Evolutionary conservation across 1,140 invertebrate species (phyloP), one percentile per base, ranked within the genome.

Genomic region (Ceratosolen solmsi): DNA sequence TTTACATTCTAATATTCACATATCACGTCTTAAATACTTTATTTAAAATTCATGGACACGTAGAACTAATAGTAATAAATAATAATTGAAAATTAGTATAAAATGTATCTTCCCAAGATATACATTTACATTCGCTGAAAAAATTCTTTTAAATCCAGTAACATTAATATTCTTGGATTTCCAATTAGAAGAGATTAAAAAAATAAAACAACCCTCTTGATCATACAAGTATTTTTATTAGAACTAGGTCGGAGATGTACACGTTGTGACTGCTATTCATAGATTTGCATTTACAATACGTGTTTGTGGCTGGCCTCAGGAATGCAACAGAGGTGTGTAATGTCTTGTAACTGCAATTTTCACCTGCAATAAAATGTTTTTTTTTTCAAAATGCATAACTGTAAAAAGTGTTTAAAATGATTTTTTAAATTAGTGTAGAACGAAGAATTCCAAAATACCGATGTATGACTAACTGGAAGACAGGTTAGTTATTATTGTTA

Each of bases 271-370:
- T 58, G 36, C 49, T 68, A 58, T 70, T 81, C 75, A 38, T 56
- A 76, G 72, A 75, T 81, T 80, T 65, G 58, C 79, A 80, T 80
- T 76, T 76, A 54, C 70, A 80, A 71, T 65, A 74, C 71, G 56
- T 82, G 80, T 63, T 83, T 79, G 81, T 79, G 78, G 79, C 54
- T 78, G 22, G 80, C 81, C 76, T 84, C 84, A 82, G 72, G 73
- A 83, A 82, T 82, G 81, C 72, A 79, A 41, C 60, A 58, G 80
- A 86, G 81, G 83, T 81, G 84, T 84, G 41, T 38, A 84, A 83
- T 77, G 82, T 79, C 75, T 85, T 60, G 83, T 83, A 84, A 85
- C 75, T 74, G 46, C 41, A 78, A 82, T 87, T 85, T 84, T 84
- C 76, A 82, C 71, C 63, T 68, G 56, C 49, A 38, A 80, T 60